A percentile compares a stretch with the other conserved stretches of the same genome.
Conservation (phyloP, 1,140 invertebrate species). For the Pomacea maculata region DNA sequence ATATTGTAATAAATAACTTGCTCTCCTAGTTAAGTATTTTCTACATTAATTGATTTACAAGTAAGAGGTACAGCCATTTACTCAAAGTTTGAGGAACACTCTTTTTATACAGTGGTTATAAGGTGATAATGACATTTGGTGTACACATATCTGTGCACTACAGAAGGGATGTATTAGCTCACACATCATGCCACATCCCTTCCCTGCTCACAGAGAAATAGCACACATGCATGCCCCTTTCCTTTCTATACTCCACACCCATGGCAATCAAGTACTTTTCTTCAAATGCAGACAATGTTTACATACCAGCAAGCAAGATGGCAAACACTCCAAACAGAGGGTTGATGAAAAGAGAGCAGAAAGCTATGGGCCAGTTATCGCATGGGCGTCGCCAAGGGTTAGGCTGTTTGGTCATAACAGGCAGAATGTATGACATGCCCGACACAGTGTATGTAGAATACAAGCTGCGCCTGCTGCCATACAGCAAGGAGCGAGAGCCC, state of each 20-base stretch:
- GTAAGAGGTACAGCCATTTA: too few relatives aligned
- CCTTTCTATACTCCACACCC: not conserved
- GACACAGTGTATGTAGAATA: conserved; percentile 52
- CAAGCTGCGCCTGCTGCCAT: conserved; percentile 45
- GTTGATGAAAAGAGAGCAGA: conserved; percentile 49
- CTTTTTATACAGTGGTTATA: too few relatives aligned
- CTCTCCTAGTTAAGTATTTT: too few relatives aligned
- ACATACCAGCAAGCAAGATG: conserved; percentile 48
- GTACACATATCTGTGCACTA: not conserved
- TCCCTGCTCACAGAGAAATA: too few relatives aligned
- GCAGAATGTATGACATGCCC: conserved; percentile 49
- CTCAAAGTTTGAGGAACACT: too few relatives aligned
- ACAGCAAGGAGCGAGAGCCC: conserved; percentile 30
- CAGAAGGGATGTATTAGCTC: too few relatives aligned
- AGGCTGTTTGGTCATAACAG: conserved; percentile 47
- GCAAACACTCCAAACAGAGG: conserved; percentile 54
- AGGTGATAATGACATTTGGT: not conserved
- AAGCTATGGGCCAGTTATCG: conserved; percentile 51
- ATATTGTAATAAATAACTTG: too few relatives aligned
- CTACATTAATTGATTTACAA: too few relatives aligned
- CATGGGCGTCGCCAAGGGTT: conserved; percentile 41
- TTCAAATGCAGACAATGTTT: not conserved
- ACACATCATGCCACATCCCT: too few relatives aligned
- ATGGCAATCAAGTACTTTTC: not conserved
- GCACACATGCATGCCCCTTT: not conserved